Conservation (phyloP, 2,888 invertebrate species). For the Drosophila parthenogenetica region DNA sequence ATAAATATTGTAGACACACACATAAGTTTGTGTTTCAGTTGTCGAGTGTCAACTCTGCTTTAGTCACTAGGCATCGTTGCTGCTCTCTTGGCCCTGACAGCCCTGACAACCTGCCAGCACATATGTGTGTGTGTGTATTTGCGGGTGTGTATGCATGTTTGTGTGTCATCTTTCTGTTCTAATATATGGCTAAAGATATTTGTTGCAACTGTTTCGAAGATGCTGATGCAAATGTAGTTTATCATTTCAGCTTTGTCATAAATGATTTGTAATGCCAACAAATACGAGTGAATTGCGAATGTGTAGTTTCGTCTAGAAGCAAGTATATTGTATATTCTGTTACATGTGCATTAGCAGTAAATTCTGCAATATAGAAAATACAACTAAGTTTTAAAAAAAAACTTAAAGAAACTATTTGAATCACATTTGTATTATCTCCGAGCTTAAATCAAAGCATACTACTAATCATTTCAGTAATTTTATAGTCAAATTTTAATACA, state of each 20-base stretch:
- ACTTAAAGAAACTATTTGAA: too few relatives aligned
- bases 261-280: slow-evolving; percentile 12
- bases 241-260: slow-evolving; percentile 25
- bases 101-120: slow-evolving; percentile 8
- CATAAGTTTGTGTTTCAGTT: slow-evolving; percentile 34
- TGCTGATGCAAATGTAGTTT: slow-evolving; percentile 38
- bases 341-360: neutral
- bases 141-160: slow-evolving; percentile 15
- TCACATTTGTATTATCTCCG: too few relatives aligned
- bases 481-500: too few relatives aligned
- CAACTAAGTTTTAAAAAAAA: too few relatives aligned
- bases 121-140: slow-evolving; percentile 14
- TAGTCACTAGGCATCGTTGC: slow-evolving; percentile 26
- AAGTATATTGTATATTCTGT: slow-evolving; percentile 7
- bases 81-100: slow-evolving; percentile 36
- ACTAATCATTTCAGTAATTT: too few relatives aligned
- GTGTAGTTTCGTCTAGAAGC: neutral
- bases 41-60: slow-evolving; percentile 52
- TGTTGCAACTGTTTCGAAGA: slow-evolving; percentile 29
- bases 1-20: slow-evolving; percentile 1
- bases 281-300: neutral
- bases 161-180: slow-evolving; percentile 55
- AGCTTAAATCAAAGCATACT: too few relatives aligned
- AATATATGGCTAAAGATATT: slow-evolving; percentile 56
- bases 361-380: neutral